Conservation (phyloP, 2,113 vertebrate species). For the Phylloscopus trochiloides region DNA sequence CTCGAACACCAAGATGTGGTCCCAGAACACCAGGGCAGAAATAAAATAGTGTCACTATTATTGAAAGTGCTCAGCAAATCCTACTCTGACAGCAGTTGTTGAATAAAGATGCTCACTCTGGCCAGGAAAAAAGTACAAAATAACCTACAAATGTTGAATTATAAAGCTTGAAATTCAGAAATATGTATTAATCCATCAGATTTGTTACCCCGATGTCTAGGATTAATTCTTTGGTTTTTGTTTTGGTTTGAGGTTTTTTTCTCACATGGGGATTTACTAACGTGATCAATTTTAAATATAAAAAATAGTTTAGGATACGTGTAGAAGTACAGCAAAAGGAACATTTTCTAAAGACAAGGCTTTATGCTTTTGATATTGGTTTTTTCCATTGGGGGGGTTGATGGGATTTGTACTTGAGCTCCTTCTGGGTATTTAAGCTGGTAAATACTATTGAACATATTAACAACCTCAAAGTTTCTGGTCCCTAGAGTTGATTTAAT, state of each 20-base stretch:
- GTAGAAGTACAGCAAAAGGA: background rate
- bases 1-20: background rate
- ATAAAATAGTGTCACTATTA: background rate
- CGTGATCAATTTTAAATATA: background rate
- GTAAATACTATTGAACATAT: background rate
- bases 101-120: background rate
- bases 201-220: background rate
- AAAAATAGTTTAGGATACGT: background rate
- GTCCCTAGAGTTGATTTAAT: background rate
- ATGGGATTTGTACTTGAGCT: background rate
- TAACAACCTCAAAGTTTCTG: background rate
- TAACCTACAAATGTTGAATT: background rate
- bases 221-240: background rate
- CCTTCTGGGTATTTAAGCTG: background rate
- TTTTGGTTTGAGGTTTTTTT: background rate
- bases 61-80: background rate
- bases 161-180: background rate
- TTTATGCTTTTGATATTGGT: accelerated
- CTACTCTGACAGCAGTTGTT: background rate
- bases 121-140: background rate
- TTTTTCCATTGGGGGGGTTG: background rate
- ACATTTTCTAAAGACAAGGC: background rate
- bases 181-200: background rate
- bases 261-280: background rate
- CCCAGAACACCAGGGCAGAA: conserved; percentile 15